These are phyloP conservation scores for Augochlorella aurata DNA, from an alignment of 2,888 invertebrate species.

Conservation along the genomic window DNA sequence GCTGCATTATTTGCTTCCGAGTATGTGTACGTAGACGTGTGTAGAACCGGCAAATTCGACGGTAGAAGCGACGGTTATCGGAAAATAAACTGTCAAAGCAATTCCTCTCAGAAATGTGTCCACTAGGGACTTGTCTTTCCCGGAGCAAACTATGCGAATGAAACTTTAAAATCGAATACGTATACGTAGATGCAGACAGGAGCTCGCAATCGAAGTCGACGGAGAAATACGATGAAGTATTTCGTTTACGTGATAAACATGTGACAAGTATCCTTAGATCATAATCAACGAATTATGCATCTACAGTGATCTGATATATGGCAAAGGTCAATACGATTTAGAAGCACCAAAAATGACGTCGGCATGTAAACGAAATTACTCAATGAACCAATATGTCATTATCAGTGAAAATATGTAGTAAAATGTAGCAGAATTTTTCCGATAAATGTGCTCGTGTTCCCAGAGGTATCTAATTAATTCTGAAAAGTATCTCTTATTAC, in stretches of 20 bases:
- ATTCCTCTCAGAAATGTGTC: constrained; percentile 3
- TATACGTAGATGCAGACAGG: not conserved
- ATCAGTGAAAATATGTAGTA: not conserved
- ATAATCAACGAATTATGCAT: not conserved
- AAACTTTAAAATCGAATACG: not conserved
- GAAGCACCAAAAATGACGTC: too few relatives aligned
- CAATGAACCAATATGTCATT: not conserved
- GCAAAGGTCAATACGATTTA: too few relatives aligned
- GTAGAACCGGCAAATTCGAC: not conserved
- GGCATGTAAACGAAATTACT: not conserved
- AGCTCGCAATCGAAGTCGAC: not conserved
- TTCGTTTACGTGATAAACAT: not conserved
- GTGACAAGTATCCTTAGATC: not conserved
- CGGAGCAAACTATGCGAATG: not conserved
- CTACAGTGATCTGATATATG: not conserved
- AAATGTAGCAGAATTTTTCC: too few relatives aligned
- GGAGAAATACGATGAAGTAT: not conserved
- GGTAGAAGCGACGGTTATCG: not conserved
- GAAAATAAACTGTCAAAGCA: not conserved
- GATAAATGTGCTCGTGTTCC: too few relatives aligned
- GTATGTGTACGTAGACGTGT: not conserved
- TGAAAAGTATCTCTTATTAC: too few relatives aligned
- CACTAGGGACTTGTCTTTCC: not conserved
- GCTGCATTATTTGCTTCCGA: not conserved
- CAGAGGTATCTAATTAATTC: too few relatives aligned